These are phyloP conservation scores for Anniella stebbinsi DNA, from an alignment of 2,797 vertebrate genomes.

Conservation along the genomic window DNA sequence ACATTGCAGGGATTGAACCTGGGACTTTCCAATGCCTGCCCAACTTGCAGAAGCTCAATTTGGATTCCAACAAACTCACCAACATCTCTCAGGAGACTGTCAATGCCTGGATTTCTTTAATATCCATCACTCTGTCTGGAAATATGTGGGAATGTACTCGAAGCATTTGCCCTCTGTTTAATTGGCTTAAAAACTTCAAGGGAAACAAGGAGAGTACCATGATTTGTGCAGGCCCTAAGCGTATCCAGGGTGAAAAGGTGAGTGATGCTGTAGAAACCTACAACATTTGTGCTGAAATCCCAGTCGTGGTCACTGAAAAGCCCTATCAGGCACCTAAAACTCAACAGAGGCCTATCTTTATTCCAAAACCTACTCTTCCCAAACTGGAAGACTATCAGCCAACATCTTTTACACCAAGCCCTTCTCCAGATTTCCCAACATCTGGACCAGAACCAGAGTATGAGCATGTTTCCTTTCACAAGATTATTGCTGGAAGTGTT, in stretches of 20 bases:
- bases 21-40: slow-evolving; percentile 94
- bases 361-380: slow-evolving; percentile 83
- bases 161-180: slow-evolving; percentile 92
- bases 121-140: slow-evolving; percentile 93
- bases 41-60: slow-evolving; percentile 94
- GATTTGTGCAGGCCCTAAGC: slow-evolving; percentile 95
- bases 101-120: slow-evolving; percentile 94
- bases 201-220: slow-evolving; percentile 94
- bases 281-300: slow-evolving; percentile 89
- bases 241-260: slow-evolving; percentile 94
- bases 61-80: slow-evolving; percentile 98
- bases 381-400: slow-evolving; percentile 80
- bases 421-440: slow-evolving; percentile 81
- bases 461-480: slow-evolving; percentile 96
- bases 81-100: slow-evolving; percentile 94
- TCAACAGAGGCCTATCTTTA: slow-evolving; percentile 79
- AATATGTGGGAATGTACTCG: slow-evolving; percentile 96
- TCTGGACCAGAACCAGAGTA: slow-evolving; percentile 86
- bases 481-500: slow-evolving; percentile 95
- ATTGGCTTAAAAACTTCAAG: slow-evolving; percentile 95
- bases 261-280: slow-evolving; percentile 92
- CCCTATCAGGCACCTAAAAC: slow-evolving; percentile 80
- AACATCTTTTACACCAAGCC: slow-evolving; percentile 73
- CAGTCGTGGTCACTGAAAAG: slow-evolving; percentile 82
- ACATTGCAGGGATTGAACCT: slow-evolving; percentile 89